Percentiles rank a stretch among this genome's conserved stretches.
Conservation (phyloP, 2,113 vertebrate species). For the Psilopsiagon aymara region DNA sequence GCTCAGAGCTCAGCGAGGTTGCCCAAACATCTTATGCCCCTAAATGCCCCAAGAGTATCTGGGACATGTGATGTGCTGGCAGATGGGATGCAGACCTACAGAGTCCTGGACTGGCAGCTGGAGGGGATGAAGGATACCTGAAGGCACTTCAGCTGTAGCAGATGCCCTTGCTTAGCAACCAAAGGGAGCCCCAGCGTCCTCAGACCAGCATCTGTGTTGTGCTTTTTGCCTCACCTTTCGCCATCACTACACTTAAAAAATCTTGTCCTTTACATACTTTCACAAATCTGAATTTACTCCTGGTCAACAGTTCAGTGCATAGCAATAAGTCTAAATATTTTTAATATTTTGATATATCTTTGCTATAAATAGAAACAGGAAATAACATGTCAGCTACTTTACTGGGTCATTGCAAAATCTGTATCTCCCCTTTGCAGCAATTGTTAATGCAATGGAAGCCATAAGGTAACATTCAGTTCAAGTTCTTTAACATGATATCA, state of each 20-base stretch:
- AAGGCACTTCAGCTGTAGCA: not conserved
- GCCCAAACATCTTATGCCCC: not conserved
- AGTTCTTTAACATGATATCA: constrained; percentile 41
- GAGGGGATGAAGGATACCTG: constrained; percentile 12
- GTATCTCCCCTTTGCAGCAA: not conserved
- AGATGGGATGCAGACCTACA: not conserved
- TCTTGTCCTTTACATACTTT: not conserved
- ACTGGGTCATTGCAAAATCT: constrained; percentile 14
- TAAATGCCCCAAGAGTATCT: constrained; percentile 1
- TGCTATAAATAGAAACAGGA: not conserved
- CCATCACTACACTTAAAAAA: not conserved
- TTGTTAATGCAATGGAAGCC: not conserved
- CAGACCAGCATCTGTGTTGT: not conserved
- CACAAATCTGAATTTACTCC: not conserved
- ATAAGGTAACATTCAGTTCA: constrained; percentile 30
- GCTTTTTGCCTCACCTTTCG: not conserved
- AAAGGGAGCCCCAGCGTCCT: not conserved
- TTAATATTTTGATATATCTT: not conserved
- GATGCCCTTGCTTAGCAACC: not conserved
- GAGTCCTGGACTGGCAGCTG: not conserved
- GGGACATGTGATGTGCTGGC: not conserved
- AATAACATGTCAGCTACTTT: not conserved
- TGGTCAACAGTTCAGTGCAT: not conserved
- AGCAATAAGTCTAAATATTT: constrained; percentile 2
- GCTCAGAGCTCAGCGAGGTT: not conserved